These are phyloP conservation scores for Artibeus lituratus DNA, from an alignment of 2,797 vertebrate genomes.

Conservation along the genomic window DNA sequence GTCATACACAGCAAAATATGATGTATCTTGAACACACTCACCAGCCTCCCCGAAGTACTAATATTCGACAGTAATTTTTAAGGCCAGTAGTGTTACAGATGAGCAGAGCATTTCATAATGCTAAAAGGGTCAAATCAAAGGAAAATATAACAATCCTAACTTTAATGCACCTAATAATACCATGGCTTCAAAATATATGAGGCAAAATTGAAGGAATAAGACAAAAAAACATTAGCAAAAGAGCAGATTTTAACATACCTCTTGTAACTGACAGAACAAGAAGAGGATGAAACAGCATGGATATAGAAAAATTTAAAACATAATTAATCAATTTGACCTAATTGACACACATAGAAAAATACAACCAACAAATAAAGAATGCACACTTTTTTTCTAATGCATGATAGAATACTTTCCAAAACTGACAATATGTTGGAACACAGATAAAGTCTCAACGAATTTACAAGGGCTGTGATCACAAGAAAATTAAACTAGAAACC, in stretches of 20 bases:
- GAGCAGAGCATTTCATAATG: neutral
- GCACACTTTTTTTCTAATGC: neutral
- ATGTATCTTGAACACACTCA: neutral
- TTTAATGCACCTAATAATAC: neutral
- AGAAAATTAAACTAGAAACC: constrained; percentile 18
- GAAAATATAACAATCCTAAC: neutral
- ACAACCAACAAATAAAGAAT: neutral
- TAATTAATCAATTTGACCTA: neutral
- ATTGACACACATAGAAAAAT: neutral
- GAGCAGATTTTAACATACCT: neutral
- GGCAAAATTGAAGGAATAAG: neutral
- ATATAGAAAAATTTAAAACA: neutral
- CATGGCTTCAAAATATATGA: neutral
- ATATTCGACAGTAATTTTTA: neutral
- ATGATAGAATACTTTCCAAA: neutral
- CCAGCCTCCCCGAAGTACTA: neutral
- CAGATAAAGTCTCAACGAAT: neutral
- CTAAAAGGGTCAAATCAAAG: neutral
- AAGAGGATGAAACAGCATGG: neutral
- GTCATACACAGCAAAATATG: no score
- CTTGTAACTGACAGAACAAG: neutral
- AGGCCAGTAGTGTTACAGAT: neutral
- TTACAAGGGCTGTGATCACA: neutral
- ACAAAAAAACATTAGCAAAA: neutral
- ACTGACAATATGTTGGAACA: neutral